These are phyloP conservation scores for Acropora tenuis DNA, from an alignment of 64 coral and sea anemone genomes.

Conservation along the genomic window DNA sequence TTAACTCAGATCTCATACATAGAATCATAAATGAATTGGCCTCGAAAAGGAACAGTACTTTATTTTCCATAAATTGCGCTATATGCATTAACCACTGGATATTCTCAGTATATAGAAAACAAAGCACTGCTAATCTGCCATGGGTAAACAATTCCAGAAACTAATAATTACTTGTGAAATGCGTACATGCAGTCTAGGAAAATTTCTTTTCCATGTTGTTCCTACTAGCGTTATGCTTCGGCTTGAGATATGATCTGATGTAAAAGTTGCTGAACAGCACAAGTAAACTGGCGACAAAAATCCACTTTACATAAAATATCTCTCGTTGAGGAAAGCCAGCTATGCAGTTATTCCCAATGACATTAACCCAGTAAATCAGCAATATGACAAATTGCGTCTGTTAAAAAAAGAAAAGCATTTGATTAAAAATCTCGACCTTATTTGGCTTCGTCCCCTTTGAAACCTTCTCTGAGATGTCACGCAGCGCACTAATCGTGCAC, in stretches of 20 bases:
- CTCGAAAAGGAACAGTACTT: no score
- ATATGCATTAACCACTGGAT: no score
- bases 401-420: background rate
- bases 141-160: no score
- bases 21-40: no score
- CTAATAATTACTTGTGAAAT: no score
- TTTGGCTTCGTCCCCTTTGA: background rate
- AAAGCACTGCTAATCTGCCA: no score
- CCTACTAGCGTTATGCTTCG: slow-evolving; percentile 4
- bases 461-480: background rate
- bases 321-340: slow-evolving; percentile 6
- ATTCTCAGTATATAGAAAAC: no score
- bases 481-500: no score
- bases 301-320: slow-evolving; percentile 1
- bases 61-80: no score
- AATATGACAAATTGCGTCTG: slow-evolving; percentile 62
- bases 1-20: no score
- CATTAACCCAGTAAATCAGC: background rate
- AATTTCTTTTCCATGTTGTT: slow-evolving; percentile 1
- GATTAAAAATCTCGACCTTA: background rate
- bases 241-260: slow-evolving; percentile 6
- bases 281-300: slow-evolving; percentile 19
- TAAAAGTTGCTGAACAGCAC: slow-evolving; percentile 65
- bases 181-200: background rate
- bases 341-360: slow-evolving; percentile 39